These are phyloP conservation scores for Theristicus caerulescens DNA, from an alignment of 2,113 vertebrate genomes.

Conservation along the genomic window DNA sequence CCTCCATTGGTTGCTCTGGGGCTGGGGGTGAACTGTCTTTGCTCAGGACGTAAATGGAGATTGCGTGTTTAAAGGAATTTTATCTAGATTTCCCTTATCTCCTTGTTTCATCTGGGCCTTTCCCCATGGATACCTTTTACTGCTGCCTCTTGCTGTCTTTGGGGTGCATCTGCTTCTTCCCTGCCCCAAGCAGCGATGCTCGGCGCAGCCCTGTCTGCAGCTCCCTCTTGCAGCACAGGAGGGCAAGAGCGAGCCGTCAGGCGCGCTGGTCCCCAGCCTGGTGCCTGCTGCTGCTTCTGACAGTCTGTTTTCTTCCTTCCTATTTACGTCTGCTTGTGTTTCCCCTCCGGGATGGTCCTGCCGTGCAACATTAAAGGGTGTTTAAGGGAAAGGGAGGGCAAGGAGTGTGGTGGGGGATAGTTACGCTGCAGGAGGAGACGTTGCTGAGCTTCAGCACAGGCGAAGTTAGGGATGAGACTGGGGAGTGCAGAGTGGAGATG, in stretches of 20 bases:
- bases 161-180: background rate
- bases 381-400: background rate
- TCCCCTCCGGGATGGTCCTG: background rate
- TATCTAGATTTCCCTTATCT: background rate
- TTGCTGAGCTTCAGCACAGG: background rate
- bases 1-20: accelerated
- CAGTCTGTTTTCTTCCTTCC: background rate
- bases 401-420: background rate
- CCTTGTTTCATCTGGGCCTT: background rate
- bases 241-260: constrained; percentile 46
- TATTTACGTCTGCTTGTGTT: background rate
- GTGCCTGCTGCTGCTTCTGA: background rate
- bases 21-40: background rate
- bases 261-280: background rate
- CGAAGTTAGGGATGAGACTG: background rate
- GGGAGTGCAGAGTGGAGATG: background rate
- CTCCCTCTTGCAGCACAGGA: constrained; percentile 39
- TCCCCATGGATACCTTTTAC: background rate
- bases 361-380: background rate
- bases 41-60: background rate
- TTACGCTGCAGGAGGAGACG: background rate
- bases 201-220: background rate
- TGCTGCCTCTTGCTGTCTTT: background rate
- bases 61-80: background rate
- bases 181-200: background rate